These are phyloP conservation scores for Polyergus mexicanus DNA, from an alignment of 1,140 invertebrate genomes.

Conservation along the genomic window DNA sequence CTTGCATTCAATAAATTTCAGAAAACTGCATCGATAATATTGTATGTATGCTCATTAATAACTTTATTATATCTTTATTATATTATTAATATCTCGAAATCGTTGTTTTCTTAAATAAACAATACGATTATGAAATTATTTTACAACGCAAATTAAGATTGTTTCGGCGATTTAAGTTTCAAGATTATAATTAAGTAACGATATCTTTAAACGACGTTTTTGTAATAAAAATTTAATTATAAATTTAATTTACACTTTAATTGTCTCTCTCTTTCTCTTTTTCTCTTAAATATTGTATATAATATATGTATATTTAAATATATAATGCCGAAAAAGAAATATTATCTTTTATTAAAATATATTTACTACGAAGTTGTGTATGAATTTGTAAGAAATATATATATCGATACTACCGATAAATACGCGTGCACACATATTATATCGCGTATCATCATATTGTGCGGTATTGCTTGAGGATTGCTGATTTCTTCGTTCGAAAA, in stretches of 20 bases:
- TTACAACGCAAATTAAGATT: not conserved
- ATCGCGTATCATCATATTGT: not conserved
- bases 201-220: not conserved
- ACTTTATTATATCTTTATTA: slow-evolving; percentile 28
- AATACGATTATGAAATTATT: slow-evolving; percentile 5
- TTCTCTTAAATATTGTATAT: too few species aligned
- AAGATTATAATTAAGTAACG: not conserved
- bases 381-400: not conserved
- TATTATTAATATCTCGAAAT: too few species aligned
- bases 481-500: not conserved
- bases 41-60: slow-evolving; percentile 26
- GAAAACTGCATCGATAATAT: slow-evolving; percentile 37
- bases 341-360: not conserved
- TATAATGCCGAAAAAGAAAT: not conserved
- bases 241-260: too few species aligned
- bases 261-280: too few species aligned
- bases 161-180: not conserved
- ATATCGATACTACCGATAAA: not conserved
- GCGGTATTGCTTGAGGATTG: not conserved
- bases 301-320: too few species aligned
- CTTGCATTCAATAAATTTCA: slow-evolving; percentile 23
- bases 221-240: not conserved
- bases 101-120: not conserved
- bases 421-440: not conserved
- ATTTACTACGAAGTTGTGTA: too few species aligned